Conservation (phyloP, 2,888 invertebrate genomes). For the Brachypalpus laphriformis region DNA sequence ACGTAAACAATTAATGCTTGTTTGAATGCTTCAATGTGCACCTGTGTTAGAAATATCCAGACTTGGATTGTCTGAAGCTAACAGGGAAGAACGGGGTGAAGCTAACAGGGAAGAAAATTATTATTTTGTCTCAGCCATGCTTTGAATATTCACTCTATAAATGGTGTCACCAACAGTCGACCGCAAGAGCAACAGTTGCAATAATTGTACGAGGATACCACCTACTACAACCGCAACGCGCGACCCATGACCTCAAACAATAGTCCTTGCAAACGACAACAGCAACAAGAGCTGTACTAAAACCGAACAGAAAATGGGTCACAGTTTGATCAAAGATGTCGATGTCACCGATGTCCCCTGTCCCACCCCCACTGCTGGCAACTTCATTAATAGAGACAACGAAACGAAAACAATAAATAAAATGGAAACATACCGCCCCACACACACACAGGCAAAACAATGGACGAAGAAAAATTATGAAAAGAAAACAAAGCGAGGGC, state of each 20-base stretch:
- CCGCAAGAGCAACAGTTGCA: conserved; percentile 64
- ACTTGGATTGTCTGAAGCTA: no score
- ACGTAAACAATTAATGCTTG: conserved; percentile 65
- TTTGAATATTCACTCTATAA: conserved; percentile 50
- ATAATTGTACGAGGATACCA: conserved; percentile 33
- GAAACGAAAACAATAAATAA: conserved; percentile 66
- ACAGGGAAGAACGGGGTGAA: background rate
- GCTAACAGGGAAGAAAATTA: conserved; percentile 19
- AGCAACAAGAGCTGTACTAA: conserved; percentile 10
- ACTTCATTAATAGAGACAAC: conserved; percentile 65
- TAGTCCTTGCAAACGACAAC: conserved; percentile 4
- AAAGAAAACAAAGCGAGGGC: conserved; percentile 46
- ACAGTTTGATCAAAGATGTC: conserved; percentile 66
- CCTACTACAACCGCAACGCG: background rate
- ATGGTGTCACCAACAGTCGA: conserved; percentile 51
- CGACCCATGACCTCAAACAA: conserved; percentile 54
- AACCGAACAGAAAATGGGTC: conserved; percentile 46
- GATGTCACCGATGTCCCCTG: conserved; percentile 39
- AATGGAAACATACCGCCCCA: conserved; percentile 55
- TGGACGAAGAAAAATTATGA: conserved; percentile 36
- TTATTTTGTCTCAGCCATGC: conserved; percentile 53
- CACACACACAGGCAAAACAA: conserved; percentile 38
- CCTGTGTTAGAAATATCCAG: conserved; percentile 4
- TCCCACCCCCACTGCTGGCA: conserved; percentile 10
- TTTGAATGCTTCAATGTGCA: conserved; percentile 29